phyloP scores from a whole-genome alignment of 1,140 invertebrate species.

The Achroia grisella region DNA sequence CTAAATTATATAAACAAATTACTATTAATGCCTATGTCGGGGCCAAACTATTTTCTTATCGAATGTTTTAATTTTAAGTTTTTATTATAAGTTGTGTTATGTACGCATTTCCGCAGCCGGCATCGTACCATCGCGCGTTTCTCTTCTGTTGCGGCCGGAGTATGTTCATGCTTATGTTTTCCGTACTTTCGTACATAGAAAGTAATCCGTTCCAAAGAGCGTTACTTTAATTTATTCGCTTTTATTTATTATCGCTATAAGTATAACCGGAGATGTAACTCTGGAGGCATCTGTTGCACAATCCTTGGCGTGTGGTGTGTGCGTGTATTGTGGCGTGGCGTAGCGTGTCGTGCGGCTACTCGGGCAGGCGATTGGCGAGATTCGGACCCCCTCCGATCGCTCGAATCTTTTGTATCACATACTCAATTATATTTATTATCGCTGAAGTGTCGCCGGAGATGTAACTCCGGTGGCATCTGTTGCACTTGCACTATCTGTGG shows the following conservation, averaged over 20 bases:
- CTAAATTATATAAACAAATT: not conserved
- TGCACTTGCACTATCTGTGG: not conserved
- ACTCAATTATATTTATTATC: slow-evolving; percentile 43
- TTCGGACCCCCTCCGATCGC: not conserved
- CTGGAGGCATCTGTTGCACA: no score
- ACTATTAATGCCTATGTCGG: slow-evolving; percentile 17
- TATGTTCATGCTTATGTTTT: slow-evolving; percentile 14
- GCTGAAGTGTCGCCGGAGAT: slow-evolving; percentile 10
- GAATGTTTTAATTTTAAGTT: slow-evolving; percentile 15
- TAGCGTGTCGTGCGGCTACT: slow-evolving; percentile 14
- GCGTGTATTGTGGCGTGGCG: slow-evolving; percentile 10
- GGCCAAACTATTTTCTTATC: slow-evolving; percentile 21
- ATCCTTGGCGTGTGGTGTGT: slow-evolving; percentile 6
- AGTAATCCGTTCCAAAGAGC: slow-evolving; percentile 63
- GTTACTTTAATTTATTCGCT: slow-evolving; percentile 56
- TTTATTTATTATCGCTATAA: slow-evolving; percentile 38
- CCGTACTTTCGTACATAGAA: slow-evolving; percentile 35
- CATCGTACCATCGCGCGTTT: not conserved
- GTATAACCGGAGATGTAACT: not conserved
- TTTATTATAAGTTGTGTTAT: slow-evolving; percentile 15
- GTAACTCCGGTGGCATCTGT: not conserved
- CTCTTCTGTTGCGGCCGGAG: slow-evolving; percentile 10
- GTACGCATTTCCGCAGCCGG: no score
- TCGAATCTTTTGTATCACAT: not conserved
- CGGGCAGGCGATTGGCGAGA: slow-evolving; percentile 20